Evolutionary conservation across 2,113 vertebrate species (phyloP).

Genomic region (Anarhynchus alexandrinus): DNA sequence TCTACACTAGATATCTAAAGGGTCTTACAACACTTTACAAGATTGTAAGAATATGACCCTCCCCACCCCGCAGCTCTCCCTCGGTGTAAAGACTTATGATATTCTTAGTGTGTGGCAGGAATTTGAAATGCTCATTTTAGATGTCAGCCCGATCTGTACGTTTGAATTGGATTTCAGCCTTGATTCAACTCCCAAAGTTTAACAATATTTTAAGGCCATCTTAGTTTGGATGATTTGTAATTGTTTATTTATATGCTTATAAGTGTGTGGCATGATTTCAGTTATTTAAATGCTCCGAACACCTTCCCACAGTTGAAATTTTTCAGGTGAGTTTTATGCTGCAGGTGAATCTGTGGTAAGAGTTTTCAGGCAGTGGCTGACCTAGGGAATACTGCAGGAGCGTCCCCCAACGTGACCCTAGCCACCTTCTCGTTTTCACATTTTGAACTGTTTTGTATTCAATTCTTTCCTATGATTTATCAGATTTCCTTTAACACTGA

Average conservation of each 20-base stretch:
- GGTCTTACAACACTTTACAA: neutral
- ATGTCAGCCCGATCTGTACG: fast-evolving
- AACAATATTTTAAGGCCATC: neutral
- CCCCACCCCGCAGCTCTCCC: fast-evolving
- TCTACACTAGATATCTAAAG: neutral
- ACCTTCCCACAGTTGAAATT: neutral
- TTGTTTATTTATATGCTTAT: neutral
- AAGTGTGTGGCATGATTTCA: neutral
- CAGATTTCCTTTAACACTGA: neutral
- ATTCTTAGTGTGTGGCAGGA: neutral
- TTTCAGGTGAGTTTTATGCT: neutral
- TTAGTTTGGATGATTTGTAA: neutral
- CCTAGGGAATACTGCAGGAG: neutral
- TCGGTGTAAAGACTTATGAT: neutral
- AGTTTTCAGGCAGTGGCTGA: neutral
- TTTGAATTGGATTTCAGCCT: neutral
- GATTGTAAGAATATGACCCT: neutral
- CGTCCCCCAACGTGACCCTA: fast-evolving
- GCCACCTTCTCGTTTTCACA: neutral
- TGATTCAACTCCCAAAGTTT: neutral
- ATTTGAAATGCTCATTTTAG: neutral
- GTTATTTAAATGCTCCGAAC: neutral
- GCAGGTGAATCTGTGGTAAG: neutral
- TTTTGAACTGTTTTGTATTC: neutral
- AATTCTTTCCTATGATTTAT: neutral